These are phyloP conservation scores for Pteruthius melanotis DNA, from an alignment of 2,113 vertebrate genomes.

Conservation along the genomic window DNA sequence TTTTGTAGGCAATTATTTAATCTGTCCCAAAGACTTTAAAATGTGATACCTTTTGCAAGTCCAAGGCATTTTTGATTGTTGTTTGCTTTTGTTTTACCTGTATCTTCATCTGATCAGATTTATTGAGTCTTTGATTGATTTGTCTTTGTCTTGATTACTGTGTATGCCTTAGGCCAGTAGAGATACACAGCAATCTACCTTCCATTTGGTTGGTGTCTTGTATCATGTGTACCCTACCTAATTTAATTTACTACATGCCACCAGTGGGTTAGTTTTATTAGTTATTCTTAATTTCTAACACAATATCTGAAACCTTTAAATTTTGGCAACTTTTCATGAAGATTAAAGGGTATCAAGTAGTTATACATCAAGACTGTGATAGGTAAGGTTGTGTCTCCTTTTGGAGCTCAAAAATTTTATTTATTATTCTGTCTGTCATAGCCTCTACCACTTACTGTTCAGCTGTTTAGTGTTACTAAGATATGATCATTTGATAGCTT, in stretches of 20 bases:
- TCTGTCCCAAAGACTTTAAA: neutral
- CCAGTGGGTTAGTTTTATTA: neutral
- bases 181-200: neutral
- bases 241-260: neutral
- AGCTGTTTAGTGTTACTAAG: neutral
- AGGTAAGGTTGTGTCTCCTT: neutral
- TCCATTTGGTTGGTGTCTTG: neutral
- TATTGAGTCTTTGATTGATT: too few relatives aligned
- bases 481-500: neutral
- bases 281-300: neutral
- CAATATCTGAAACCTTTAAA: neutral
- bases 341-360: neutral
- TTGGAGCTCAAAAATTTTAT: neutral
- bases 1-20: neutral
- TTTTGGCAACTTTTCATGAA: neutral
- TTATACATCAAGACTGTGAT: accelerated
- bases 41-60: neutral
- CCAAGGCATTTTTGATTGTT: neutral
- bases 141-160: neutral
- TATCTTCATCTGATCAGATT: neutral
- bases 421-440: neutral
- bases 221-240: neutral
- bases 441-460: neutral
- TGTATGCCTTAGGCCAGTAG: neutral
- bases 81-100: neutral